phyloP scores from a whole-genome alignment of 1,140 invertebrate species.

The Scaptomyza hsui region DNA sequence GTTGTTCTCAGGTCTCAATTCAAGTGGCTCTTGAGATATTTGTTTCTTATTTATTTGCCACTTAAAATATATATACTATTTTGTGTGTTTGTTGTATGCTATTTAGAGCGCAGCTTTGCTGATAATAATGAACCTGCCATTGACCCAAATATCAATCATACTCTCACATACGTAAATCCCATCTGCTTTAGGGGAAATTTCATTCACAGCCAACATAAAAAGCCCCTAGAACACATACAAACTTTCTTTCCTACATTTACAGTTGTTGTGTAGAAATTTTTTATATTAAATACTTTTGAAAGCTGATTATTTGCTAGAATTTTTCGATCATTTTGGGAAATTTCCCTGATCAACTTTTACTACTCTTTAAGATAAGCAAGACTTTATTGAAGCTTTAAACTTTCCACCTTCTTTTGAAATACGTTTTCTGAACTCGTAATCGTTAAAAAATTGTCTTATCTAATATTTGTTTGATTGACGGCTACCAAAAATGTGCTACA shows the following conservation, averaged over 20 bases:
- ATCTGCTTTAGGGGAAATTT: constrained; percentile 2
- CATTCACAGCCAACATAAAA: neutral
- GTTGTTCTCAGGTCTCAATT: neutral
- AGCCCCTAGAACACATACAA: too few relatives aligned
- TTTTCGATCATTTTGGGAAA: neutral
- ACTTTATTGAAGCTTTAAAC: neutral
- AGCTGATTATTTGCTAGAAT: too few relatives aligned
- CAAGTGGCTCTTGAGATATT: neutral
- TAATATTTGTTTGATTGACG: constrained; percentile 10
- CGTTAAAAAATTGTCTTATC: neutral
- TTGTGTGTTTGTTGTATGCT: neutral
- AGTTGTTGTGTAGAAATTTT: too few relatives aligned
- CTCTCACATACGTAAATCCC: constrained; percentile 1
- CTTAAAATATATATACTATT: neutral
- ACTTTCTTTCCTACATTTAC: too few relatives aligned
- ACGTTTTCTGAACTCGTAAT: neutral
- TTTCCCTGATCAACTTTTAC: neutral
- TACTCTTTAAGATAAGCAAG: too few relatives aligned
- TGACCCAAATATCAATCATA: constrained; percentile 37
- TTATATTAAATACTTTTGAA: too few relatives aligned
- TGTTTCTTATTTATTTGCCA: neutral
- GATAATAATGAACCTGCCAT: constrained; percentile 27
- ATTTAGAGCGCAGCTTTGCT: constrained; percentile 5
- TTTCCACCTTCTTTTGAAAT: neutral
- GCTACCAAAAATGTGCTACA: constrained; percentile 3